These are phyloP conservation scores for Pachyramphus minor DNA, from an alignment of 2,113 vertebrate species.

Conservation along the genomic window DNA sequence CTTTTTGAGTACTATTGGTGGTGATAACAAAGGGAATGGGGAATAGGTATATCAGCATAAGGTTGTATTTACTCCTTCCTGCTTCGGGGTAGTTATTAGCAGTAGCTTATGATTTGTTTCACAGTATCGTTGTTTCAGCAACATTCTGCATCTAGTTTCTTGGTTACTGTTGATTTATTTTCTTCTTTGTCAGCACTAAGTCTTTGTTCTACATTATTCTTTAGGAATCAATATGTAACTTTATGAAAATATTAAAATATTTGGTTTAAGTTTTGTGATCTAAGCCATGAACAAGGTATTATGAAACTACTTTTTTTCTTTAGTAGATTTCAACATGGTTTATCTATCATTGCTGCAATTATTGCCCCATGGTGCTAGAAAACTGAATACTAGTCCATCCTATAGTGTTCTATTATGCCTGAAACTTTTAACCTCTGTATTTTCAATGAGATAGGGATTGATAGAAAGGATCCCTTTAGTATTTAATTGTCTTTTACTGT, in stretches of 20 bases:
- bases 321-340: not conserved
- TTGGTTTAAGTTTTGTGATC: not conserved
- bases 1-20: conserved; percentile 19
- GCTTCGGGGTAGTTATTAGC: not conserved
- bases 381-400: not conserved
- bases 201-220: conserved; percentile 1
- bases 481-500: not conserved
- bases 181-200: conserved; percentile 6
- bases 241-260: conserved; percentile 44
- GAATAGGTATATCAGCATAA: not conserved
- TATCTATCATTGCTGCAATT: not conserved
- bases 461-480: not conserved
- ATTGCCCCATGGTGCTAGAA: not conserved
- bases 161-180: conserved; percentile 46
- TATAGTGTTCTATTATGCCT: not conserved
- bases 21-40: not conserved
- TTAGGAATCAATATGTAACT: conserved; percentile 31
- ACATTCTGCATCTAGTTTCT: conserved; percentile 12
- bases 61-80: not conserved
- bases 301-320: not conserved
- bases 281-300: not conserved
- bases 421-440: not conserved
- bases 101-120: not conserved
- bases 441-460: not conserved
- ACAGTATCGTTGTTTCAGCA: not conserved